Evolutionary conservation across 2,113 vertebrate genomes (phyloP), one percentile per base, ranked within the genome.

Genomic region (Columbina picui): DNA sequence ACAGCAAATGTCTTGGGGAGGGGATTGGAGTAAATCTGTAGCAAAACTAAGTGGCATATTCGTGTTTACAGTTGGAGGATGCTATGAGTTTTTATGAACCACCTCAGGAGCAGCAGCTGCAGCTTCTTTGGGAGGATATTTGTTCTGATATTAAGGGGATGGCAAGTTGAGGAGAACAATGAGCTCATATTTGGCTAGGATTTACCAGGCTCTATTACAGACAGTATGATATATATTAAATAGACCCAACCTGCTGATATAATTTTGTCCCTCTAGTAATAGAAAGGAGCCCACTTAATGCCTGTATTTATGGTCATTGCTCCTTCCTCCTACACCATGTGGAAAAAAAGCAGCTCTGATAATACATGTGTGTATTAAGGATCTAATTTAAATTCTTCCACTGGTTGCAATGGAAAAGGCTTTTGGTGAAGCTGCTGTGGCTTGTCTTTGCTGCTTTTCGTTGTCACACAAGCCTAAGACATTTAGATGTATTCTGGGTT

Each of bases 211-310:
- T 84, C 77, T 92, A 29, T 94, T 96, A 71, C 20, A 41, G 86
- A 64, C 52, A 26, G 10, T 71, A 56, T 81, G 47, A 78, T 93
- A 56, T 90, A 56, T 86, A 88, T 93, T 84, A 81, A 95, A 64
- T 75, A 93, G 83, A 84, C 73, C 21, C 25, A 68, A 57, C 56
- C 77, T 77, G 76, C 92, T 93, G 83, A 43, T 95, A 50, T 36
- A 41, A 76, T 89, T 93, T 94, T 87, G 76, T 93, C 52, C 76
- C 87, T 91, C 70, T 65, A 55, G 57, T 89, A 91, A 85, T n/a
- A 90, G 79, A 91, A 94, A 73, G 70, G n/a, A 93, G 38, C 45
- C 59, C 27, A 38, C 89, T 96, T 95, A 95, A 87, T 93, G 75
- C 91, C 38, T 91, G 74, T 83, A 76, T 96, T 96, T 95, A 84